Evolutionary conservation across 2,888 invertebrate genomes (phyloP), one percentile per base, ranked within the genome.

Genomic region (Dexiosoma caninum): DNA sequence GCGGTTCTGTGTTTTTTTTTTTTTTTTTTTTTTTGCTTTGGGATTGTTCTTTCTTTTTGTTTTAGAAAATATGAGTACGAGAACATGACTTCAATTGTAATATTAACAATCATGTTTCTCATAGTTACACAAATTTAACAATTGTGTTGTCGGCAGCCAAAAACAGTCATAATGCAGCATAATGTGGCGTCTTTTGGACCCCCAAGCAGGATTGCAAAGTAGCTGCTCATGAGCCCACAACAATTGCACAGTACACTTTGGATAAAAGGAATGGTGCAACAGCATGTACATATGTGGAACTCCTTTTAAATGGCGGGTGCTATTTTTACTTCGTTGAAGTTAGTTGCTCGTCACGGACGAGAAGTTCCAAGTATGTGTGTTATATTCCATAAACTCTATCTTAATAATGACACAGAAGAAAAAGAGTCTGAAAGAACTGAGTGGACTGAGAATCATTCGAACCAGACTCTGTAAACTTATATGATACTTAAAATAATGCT

Each of bases 51-150:
- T 23, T 59, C 23, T 57, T 67, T 71, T 69, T 71, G 66, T 75
- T 79, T 69, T 70, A 70, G 66, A 70, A 67, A 71, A 53, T 40
- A 66, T 53, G 10, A 67, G 37, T 23, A 19, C 19, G 37, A 66
- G 69, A 76, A 80, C 79, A 70, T 71, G 76, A 80, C 62, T 76
- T 57, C 53, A 70, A 71, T 72, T 81, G 80, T 76, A 71, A 76
- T 60, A 80, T 81, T 81, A 72, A 81, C 80, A 81, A 72, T 76
- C 71, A 76, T 81, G 80, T 81, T 77, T 67, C 55, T 72, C 35
- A 53, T 57, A 72, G 71, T 72, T 67, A 67, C 71, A 81, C 71
- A 76, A 67, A 67, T 75, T 72, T 55, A 67, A 57, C 71, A 81
- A 70, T 67, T 71, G 66, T 75, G 19, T 51, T 59, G 8, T 42